phyloP scores from a whole-genome alignment of 1,140 invertebrate species.

The Trypoxylus dichotomus region DNA sequence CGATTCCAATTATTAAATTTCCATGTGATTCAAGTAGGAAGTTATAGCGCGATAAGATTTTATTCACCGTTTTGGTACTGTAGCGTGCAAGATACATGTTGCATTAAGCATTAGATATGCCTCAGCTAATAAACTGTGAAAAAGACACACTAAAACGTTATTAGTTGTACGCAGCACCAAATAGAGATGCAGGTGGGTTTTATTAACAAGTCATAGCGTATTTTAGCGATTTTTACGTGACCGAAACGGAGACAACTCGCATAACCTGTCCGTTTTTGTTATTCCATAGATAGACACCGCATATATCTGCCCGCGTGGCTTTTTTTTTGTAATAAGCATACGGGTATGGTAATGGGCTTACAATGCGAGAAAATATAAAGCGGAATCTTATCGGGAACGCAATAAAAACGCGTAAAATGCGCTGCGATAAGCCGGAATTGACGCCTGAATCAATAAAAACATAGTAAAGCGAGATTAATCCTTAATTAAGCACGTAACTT shows the following conservation, averaged over 20 bases:
- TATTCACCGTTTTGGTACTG: neutral
- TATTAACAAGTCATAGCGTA: slow-evolving; percentile 16
- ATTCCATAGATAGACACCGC: slow-evolving; percentile 1
- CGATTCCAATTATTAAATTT: neutral
- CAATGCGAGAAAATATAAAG: slow-evolving; percentile 20
- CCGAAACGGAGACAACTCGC: neutral
- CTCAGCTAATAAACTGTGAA: slow-evolving; percentile 12
- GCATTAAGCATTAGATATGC: slow-evolving; percentile 19
- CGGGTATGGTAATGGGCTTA: slow-evolving; percentile 11
- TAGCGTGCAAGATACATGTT: neutral
- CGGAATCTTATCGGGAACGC: neutral
- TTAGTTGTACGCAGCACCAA: slow-evolving; percentile 12
- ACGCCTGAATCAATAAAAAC: slow-evolving; percentile 20
- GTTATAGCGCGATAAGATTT: neutral
- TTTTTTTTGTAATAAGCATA: neutral
- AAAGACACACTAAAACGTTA: slow-evolving; percentile 12
- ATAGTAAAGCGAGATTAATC: neutral
- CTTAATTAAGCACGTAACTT: neutral
- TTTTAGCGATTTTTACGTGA: slow-evolving; percentile 17
- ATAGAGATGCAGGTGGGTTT: slow-evolving; percentile 23
- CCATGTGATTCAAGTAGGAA: neutral
- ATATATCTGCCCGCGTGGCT: neutral
- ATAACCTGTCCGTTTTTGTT: slow-evolving; percentile 20
- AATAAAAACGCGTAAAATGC: neutral
- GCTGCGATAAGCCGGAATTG: slow-evolving; percentile 12